A percentile compares a stretch with the other conserved stretches of the same genome.
Evolutionary conservation across 2,888 invertebrate genomes (phyloP).

Genomic region (Philonicus albiceps): DNA sequence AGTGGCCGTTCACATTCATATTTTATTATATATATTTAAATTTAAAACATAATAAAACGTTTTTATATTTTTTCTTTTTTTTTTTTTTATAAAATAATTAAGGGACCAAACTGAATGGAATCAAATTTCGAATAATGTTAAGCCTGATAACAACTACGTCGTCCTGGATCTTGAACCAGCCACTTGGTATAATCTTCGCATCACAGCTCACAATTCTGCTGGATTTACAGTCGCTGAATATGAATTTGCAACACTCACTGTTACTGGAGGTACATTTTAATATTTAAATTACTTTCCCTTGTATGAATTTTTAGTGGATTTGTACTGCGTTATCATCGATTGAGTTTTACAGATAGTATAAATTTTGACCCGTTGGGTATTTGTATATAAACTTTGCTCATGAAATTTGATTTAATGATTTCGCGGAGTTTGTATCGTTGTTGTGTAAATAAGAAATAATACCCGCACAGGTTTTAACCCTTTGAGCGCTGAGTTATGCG

Average conservation of each 20-base stretch:
- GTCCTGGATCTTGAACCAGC: slow-evolving; percentile 92
- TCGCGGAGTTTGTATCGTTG: not conserved
- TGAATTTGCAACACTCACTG: slow-evolving; percentile 93
- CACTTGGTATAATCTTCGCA: slow-evolving; percentile 90
- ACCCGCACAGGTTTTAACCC: too few relatives aligned
- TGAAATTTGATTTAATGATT: not conserved
- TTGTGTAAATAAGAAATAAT: not conserved
- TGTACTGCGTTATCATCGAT: not conserved
- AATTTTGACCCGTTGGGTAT: not conserved
- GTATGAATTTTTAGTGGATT: not conserved
- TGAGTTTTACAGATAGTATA: not conserved
- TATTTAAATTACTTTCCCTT: not conserved
- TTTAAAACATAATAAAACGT: not conserved
- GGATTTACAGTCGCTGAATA: slow-evolving; percentile 95
- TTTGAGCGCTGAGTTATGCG: too few relatives aligned
- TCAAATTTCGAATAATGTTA: slow-evolving; percentile 92
- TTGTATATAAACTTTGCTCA: not conserved
- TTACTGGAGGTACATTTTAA: slow-evolving; percentile 83
- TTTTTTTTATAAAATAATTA: slow-evolving; percentile 48
- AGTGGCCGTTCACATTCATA: slow-evolving; percentile 51
- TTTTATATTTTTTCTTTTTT: slow-evolving; percentile 16
- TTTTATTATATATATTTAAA: not conserved
- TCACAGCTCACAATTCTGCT: slow-evolving; percentile 94
- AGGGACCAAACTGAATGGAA: slow-evolving; percentile 90
- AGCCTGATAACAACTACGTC: slow-evolving; percentile 89